These are phyloP conservation scores for Drosophila bifasciata DNA, from an alignment of 1,140 invertebrate species.

Conservation along the genomic window DNA sequence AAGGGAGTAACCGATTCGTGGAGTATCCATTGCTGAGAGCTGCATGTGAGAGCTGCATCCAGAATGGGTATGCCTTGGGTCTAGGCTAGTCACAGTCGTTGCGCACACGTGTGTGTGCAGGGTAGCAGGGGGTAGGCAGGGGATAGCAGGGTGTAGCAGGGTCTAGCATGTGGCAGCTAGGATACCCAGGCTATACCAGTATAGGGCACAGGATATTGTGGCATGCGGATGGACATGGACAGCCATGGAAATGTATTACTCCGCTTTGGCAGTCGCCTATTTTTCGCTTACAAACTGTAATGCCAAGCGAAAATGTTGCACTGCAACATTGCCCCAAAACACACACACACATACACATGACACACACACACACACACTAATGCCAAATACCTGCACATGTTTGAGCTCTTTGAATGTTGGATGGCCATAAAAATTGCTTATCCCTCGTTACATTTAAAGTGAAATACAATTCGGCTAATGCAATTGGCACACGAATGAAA, in stretches of 20 bases:
- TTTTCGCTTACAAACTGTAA: conserved; percentile 57
- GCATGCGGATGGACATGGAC: not conserved
- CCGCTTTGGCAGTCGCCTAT: conserved; percentile 42
- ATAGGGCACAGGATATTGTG: conserved; percentile 11
- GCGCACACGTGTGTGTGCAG: too few relatives aligned
- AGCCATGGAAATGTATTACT: conserved; percentile 37
- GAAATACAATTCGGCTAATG: conserved; percentile 79
- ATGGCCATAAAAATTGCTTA: conserved; percentile 67
- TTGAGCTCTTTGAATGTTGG: not conserved
- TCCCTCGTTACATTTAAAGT: conserved; percentile 70
- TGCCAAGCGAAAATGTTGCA: conserved; percentile 46
- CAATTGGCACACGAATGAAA: conserved; percentile 66
- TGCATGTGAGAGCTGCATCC: too few relatives aligned
- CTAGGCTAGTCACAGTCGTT: too few relatives aligned
- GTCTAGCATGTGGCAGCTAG: too few relatives aligned
- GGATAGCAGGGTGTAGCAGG: too few relatives aligned
- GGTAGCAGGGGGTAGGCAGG: too few relatives aligned
- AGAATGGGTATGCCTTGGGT: too few relatives aligned
- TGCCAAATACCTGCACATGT: not conserved
- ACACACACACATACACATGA: too few relatives aligned
- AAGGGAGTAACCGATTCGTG: too few relatives aligned
- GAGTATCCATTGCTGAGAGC: too few relatives aligned
- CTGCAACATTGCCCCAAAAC: conserved; percentile 27
- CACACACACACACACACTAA: too few relatives aligned
- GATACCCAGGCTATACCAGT: too few relatives aligned